Evolutionary conservation across 1,140 invertebrate species (phyloP).

Genomic region (Heliconius himera): DNA sequence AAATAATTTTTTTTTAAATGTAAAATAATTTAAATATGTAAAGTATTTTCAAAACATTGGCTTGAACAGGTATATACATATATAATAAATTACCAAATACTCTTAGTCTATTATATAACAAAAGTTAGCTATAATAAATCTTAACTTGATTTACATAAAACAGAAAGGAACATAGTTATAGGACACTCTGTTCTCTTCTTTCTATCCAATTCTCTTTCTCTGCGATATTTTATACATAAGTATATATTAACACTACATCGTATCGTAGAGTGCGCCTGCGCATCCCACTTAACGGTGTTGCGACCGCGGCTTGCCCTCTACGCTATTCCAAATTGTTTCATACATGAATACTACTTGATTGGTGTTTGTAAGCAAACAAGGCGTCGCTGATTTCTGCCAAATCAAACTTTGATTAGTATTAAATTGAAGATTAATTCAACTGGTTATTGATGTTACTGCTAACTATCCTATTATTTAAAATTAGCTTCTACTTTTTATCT

Average conservation of each 20-base stretch:
- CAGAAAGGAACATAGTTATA: no score
- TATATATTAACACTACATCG: no score
- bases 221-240: not conserved
- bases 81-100: no score
- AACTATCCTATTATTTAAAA: not conserved
- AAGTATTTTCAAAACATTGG: no score
- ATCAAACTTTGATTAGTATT: constrained; percentile 4
- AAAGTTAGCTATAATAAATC: no score
- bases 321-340: constrained; percentile 9
- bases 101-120: no score
- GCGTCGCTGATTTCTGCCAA: constrained; percentile 16
- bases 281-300: not conserved
- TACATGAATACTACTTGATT: constrained; percentile 11
- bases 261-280: no score
- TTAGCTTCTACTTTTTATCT: constrained; percentile 1
- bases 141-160: no score
- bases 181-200: not conserved
- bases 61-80: no score
- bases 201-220: not conserved
- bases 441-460: not conserved
- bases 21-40: no score
- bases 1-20: no score
- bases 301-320: not conserved
- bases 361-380: constrained; percentile 15
- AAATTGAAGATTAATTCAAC: not conserved